Conservation (phyloP, 1,140 invertebrate genomes). For the Asobara japonica region DNA sequence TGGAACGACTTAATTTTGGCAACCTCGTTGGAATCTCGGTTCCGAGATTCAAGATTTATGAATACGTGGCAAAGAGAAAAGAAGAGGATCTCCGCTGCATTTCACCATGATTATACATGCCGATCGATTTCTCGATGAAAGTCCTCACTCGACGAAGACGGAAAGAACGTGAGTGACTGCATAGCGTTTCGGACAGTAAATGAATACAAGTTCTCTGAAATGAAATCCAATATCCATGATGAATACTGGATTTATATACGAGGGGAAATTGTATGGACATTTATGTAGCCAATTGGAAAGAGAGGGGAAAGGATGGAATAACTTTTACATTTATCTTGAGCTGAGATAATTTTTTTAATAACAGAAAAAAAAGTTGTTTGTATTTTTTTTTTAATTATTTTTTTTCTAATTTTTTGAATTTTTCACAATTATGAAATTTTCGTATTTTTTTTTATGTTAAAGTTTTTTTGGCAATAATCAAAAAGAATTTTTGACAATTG, state of each 20-base stretch:
- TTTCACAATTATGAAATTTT: too few relatives aligned
- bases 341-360: too few relatives aligned
- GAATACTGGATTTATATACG: neutral
- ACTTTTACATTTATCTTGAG: too few relatives aligned
- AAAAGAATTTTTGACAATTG: too few relatives aligned
- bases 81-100: neutral
- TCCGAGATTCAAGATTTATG: neutral
- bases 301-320: too few relatives aligned
- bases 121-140: slow-evolving; percentile 30
- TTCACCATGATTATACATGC: slow-evolving; percentile 28
- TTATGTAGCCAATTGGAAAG: too few relatives aligned
- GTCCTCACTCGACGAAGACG: neutral
- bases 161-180: slow-evolving; percentile 14
- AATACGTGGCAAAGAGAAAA: neutral
- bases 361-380: too few relatives aligned
- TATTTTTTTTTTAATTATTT: too few relatives aligned
- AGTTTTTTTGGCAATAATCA: too few relatives aligned
- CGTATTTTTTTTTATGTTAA: too few relatives aligned
- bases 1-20: neutral
- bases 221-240: neutral
- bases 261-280: neutral
- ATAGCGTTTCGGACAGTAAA: neutral
- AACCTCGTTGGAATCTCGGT: neutral
- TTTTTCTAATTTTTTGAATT: too few relatives aligned
- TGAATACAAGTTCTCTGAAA: neutral